phyloP scores from a whole-genome alignment of 2,888 invertebrate genomes.

The Chrysodeixis includens region DNA sequence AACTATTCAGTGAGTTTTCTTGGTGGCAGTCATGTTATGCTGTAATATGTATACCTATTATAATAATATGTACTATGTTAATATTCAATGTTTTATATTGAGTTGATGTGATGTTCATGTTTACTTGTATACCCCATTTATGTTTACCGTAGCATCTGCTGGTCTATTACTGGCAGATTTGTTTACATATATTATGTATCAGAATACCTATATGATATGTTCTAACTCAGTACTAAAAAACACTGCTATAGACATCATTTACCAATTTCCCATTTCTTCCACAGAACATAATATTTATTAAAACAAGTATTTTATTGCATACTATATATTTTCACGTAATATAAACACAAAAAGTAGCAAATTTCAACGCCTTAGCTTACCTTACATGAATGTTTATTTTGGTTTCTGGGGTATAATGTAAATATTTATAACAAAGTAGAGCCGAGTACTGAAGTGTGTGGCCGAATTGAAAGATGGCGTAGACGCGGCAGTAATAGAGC shows the following conservation, averaged over 20 bases:
- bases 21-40: conserved; percentile 82
- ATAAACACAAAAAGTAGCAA: conserved; percentile 57
- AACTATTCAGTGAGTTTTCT: conserved; percentile 71
- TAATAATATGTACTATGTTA: conserved; percentile 54
- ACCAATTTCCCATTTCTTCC: conserved; percentile 27
- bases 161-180: conserved; percentile 43
- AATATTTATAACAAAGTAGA: conserved; percentile 71
- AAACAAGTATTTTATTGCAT: conserved; percentile 58
- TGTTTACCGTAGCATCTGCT: conserved; percentile 54
- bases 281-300: conserved; percentile 42
- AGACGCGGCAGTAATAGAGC: conserved; percentile 40
- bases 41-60: conserved; percentile 63
- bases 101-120: conserved; percentile 75
- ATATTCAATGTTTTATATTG: conserved; percentile 83
- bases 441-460: conserved; percentile 71
- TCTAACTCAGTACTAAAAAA: conserved; percentile 47
- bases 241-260: conserved; percentile 29
- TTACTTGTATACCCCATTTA: conserved; percentile 55
- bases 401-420: conserved; percentile 74
- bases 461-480: conserved; percentile 71
- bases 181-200: conserved; percentile 33
- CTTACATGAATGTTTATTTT: conserved; percentile 63
- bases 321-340: conserved; percentile 46
- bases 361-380: conserved; percentile 63
- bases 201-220: conserved; percentile 43